Conservation (phyloP, 2,888 invertebrate species). For the Phanerotoma sp. region DNA sequence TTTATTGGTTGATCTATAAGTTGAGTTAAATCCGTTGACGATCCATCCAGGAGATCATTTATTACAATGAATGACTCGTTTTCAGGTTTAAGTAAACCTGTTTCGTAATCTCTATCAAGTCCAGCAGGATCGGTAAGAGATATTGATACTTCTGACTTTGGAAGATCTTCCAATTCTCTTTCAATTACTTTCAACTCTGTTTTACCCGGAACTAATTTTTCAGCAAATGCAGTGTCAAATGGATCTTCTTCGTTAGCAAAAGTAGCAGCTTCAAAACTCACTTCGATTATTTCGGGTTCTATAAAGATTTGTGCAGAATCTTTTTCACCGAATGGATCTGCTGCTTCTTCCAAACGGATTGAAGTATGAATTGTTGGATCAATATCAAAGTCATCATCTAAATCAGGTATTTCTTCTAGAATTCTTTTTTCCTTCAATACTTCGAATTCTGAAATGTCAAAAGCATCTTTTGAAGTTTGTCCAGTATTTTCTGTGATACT, state of each 20-base stretch:
- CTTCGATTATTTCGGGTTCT: slow-evolving; percentile 50
- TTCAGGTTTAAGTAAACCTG: slow-evolving; percentile 41
- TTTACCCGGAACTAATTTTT: slow-evolving; percentile 70
- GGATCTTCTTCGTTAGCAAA: slow-evolving; percentile 71
- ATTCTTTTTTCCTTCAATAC: slow-evolving; percentile 50
- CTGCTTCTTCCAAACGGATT: slow-evolving; percentile 45
- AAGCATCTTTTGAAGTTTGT: slow-evolving; percentile 12
- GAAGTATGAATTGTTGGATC: slow-evolving; percentile 33
- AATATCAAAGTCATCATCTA: slow-evolving; percentile 49
- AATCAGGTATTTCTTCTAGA: slow-evolving; percentile 52
- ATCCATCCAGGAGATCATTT: slow-evolving; percentile 74
- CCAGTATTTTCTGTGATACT: slow-evolving; percentile 37
- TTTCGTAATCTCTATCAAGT: slow-evolving; percentile 51
- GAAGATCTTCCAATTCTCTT: slow-evolving; percentile 64
- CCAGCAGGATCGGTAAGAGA: slow-evolving; percentile 68
- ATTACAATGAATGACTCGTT: slow-evolving; percentile 44
- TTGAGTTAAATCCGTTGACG: slow-evolving; percentile 72
- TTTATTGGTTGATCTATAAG: slow-evolving; percentile 69
- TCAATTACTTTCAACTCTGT: slow-evolving; percentile 64
- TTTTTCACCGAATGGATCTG: slow-evolving; percentile 59
- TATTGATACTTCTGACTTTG: slow-evolving; percentile 59
- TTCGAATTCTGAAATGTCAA: slow-evolving; percentile 62
- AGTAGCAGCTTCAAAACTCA: slow-evolving; percentile 50
- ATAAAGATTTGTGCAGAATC: slow-evolving; percentile 50
- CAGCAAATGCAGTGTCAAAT: slow-evolving; percentile 83